phyloP scores from a whole-genome alignment of 2,888 invertebrate species.

The Tupiocoris notatus region DNA sequence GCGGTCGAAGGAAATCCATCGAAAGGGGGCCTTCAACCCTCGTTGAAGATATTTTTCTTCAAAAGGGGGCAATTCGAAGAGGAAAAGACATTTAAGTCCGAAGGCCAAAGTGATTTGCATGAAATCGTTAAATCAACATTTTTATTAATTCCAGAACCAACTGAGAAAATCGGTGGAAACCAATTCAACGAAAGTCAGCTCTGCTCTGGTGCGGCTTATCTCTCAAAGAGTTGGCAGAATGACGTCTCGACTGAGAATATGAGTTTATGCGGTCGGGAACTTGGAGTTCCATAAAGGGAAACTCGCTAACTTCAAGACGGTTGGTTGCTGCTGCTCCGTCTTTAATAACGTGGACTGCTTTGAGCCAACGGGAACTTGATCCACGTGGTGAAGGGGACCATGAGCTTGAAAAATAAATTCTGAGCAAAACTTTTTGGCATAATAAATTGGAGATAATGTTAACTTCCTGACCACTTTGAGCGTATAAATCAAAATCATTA shows the following conservation, averaged over 20 bases:
- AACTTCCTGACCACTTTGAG: no score
- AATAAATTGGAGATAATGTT: no score
- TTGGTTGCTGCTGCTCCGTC: not conserved
- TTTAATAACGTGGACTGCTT: not conserved
- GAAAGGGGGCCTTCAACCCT: not conserved
- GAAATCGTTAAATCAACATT: constrained; percentile 35
- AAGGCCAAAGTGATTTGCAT: constrained; percentile 32
- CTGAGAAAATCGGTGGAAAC: no score
- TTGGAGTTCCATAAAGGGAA: not conserved
- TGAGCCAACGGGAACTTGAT: no score
- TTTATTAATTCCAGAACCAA: constrained; percentile 33
- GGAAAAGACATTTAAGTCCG: constrained; percentile 23
- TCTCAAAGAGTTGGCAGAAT: not conserved
- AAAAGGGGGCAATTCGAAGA: not conserved
- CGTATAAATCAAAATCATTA: no score
- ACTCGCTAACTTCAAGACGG: not conserved
- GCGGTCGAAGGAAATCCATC: not conserved
- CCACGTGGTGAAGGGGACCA: no score
- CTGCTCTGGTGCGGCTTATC: not conserved
- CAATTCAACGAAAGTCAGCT: no score
- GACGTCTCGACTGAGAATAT: not conserved
- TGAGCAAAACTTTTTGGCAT: no score
- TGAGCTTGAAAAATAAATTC: no score
- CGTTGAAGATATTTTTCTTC: not conserved
- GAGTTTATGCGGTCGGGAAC: not conserved